Percentiles rank a stretch among this genome's conserved stretches.
Evolutionary conservation across 2,797 vertebrate genomes (phyloP).

Genomic region (Mormyrus proboscirostris): DNA sequence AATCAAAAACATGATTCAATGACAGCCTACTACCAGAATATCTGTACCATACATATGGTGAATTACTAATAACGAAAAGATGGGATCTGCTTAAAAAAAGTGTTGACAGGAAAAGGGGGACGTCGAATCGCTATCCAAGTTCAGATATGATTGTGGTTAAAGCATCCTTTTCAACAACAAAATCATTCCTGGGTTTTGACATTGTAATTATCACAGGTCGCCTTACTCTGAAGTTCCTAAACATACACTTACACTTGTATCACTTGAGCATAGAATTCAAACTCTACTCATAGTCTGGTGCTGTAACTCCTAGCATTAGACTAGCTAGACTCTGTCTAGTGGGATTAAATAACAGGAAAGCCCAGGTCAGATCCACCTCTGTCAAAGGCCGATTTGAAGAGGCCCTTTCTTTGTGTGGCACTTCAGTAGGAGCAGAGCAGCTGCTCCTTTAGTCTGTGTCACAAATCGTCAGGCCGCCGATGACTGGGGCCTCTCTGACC

Average conservation of each 20-base stretch:
- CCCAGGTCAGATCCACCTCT: conserved; percentile 6
- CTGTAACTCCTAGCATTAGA: neutral
- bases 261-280: neutral
- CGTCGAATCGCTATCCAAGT: neutral
- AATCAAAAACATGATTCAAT: neutral
- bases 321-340: neutral
- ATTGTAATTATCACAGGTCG: neutral
- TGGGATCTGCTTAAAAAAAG: too few species aligned
- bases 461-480: conserved; percentile 31
- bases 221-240: neutral
- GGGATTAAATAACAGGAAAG: conserved; percentile 22
- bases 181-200: neutral
- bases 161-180: neutral
- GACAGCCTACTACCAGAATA: neutral
- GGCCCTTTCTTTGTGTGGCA: conserved; percentile 5
- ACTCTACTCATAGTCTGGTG: neutral
- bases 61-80: neutral
- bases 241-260: neutral
- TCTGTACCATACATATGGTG: neutral
- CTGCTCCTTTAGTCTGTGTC: conserved; percentile 26
- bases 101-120: too few species aligned
- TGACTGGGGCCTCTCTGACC: conserved; percentile 37
- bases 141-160: neutral
- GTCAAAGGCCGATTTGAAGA: neutral
- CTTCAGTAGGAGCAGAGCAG: conserved; percentile 31